Conservation (phyloP, 2,888 invertebrate species). For the Spisula subtruncata region DNA sequence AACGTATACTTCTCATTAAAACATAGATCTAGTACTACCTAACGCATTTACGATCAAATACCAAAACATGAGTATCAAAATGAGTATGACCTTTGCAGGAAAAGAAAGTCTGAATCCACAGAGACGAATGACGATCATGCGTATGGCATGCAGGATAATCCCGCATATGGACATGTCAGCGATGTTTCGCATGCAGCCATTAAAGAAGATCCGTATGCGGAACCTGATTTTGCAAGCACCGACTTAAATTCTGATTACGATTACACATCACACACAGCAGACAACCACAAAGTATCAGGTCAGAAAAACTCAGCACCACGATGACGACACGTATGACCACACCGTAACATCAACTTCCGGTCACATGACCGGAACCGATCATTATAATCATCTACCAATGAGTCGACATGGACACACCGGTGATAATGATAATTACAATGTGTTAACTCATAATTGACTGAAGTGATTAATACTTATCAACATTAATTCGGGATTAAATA, state of each 20-base stretch:
- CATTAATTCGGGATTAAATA: no score
- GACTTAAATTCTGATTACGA: not conserved
- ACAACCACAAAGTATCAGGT: not conserved
- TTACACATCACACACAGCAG: not conserved
- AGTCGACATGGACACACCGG: not conserved
- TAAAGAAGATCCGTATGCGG: not conserved
- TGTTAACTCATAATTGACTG: not conserved
- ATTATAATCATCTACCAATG: not conserved
- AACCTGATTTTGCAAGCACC: not conserved
- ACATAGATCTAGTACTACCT: no score
- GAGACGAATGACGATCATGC: not conserved
- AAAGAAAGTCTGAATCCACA: not conserved
- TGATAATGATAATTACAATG: not conserved
- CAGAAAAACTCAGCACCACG: not conserved
- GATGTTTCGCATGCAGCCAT: not conserved
- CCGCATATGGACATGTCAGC: not conserved
- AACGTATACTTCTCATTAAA: no score
- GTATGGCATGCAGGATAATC: not conserved
- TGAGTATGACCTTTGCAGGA: not conserved
- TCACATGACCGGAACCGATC: not conserved
- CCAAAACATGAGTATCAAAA: no score
- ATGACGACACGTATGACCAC: not conserved
- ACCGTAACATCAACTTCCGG: not conserved
- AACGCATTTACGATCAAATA: no score
- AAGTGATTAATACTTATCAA: no score